Evolutionary conservation across 2,113 vertebrate species (phyloP).

Genomic region (Otocyon megalotis): DNA sequence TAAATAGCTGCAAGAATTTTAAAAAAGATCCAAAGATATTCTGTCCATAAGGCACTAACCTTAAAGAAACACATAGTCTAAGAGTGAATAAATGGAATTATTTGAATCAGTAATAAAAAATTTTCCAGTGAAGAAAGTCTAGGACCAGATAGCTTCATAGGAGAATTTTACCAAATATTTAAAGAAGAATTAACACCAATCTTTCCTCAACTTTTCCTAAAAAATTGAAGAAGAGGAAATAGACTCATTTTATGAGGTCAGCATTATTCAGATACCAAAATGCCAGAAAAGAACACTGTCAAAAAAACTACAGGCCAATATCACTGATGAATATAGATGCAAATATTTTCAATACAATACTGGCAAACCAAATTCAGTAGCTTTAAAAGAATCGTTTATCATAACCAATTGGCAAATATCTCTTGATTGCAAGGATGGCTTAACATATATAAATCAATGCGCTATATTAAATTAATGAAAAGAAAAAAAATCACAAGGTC

Average conservation of each 20-base stretch:
- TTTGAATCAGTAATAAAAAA: background rate
- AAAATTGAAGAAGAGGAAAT: background rate
- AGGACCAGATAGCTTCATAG: background rate
- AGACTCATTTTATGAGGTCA: background rate
- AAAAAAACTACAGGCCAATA: background rate
- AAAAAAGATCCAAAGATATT: too few relatives aligned
- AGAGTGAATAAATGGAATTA: too few relatives aligned
- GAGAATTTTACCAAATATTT: background rate
- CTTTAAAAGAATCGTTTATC: background rate
- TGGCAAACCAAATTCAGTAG: background rate
- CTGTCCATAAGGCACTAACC: too few relatives aligned
- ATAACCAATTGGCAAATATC: background rate
- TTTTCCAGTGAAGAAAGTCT: background rate
- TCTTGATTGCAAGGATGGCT: background rate
- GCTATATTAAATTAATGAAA: background rate
- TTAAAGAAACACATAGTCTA: too few relatives aligned
- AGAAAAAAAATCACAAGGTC: background rate
- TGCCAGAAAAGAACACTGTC: background rate
- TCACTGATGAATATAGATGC: background rate
- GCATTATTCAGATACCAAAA: background rate
- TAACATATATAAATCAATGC: background rate
- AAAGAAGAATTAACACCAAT: background rate
- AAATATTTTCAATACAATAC: background rate
- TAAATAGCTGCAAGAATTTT: too few relatives aligned
- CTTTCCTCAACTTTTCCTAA: background rate